Evolutionary conservation across 2,888 invertebrate genomes (phyloP).

Genomic region (Macrophya alboannulata): DNA sequence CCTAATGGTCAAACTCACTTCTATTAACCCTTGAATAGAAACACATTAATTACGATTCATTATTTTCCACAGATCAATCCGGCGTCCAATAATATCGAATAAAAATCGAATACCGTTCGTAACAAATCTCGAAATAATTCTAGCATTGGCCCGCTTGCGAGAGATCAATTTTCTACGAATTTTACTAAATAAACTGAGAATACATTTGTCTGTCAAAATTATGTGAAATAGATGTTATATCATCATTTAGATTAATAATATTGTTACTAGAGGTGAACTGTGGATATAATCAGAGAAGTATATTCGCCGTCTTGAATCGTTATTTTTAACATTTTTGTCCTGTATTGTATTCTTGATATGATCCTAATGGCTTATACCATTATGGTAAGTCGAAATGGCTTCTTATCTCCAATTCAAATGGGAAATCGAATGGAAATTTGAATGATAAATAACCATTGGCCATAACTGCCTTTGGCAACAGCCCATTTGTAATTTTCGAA

Average conservation of each 20-base stretch:
- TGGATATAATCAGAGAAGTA: background rate
- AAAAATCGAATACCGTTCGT: background rate
- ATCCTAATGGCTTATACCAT: conserved; percentile 32
- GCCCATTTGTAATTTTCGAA: background rate
- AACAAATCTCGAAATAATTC: background rate
- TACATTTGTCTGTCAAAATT: background rate
- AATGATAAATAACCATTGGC: conserved; percentile 17
- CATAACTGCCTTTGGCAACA: conserved; percentile 3
- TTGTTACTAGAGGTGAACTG: background rate
- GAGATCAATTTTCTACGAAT: background rate
- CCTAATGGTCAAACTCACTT: background rate
- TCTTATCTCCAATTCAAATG: conserved; percentile 17
- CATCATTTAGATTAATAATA: background rate
- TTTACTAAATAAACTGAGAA: background rate
- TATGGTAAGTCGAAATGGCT: conserved; percentile 10
- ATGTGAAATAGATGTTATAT: background rate
- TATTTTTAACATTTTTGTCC: background rate
- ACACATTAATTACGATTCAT: background rate
- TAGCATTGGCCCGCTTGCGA: too few species aligned
- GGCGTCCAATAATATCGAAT: background rate
- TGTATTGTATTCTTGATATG: background rate
- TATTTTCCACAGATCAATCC: background rate
- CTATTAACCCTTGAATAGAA: background rate
- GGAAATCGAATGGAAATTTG: conserved; percentile 24
- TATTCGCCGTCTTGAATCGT: background rate